phyloP scores from a whole-genome alignment of 37 sponge, comb jelly and placozoan species.

The Beroe forskalii region DNA sequence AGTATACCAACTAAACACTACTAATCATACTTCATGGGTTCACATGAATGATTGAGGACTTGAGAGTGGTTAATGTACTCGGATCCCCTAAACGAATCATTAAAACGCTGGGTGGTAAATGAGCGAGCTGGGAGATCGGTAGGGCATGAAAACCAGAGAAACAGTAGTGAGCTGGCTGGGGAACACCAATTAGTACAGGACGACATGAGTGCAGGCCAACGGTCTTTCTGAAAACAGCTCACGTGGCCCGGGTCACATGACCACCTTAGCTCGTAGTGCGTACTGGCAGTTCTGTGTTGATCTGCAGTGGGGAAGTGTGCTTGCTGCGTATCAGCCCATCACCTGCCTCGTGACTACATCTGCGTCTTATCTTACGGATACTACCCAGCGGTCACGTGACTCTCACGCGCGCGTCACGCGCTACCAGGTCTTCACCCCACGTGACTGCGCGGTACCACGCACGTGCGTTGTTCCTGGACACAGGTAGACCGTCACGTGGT shows the following conservation, averaged over 20 bases:
- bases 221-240: neutral
- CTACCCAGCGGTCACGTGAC: neutral
- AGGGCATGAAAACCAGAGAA: neutral
- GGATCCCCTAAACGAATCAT: neutral
- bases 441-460: neutral
- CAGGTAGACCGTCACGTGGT: neutral
- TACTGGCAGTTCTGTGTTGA: neutral
- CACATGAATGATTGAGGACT: too few species aligned
- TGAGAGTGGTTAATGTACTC: neutral
- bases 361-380: neutral
- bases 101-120: neutral
- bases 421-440: neutral
- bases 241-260: neutral
- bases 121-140: neutral
- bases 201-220: neutral
- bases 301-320: neutral
- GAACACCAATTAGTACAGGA: neutral
- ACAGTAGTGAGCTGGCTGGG: neutral
- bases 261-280: neutral
- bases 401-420: neutral
- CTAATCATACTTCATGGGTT: too few species aligned
- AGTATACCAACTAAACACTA: too few species aligned
- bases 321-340: neutral
- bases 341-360: neutral
- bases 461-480: neutral